These are phyloP conservation scores for Mystacides longicornis DNA, from an alignment of 2,888 invertebrate genomes.

Conservation along the genomic window DNA sequence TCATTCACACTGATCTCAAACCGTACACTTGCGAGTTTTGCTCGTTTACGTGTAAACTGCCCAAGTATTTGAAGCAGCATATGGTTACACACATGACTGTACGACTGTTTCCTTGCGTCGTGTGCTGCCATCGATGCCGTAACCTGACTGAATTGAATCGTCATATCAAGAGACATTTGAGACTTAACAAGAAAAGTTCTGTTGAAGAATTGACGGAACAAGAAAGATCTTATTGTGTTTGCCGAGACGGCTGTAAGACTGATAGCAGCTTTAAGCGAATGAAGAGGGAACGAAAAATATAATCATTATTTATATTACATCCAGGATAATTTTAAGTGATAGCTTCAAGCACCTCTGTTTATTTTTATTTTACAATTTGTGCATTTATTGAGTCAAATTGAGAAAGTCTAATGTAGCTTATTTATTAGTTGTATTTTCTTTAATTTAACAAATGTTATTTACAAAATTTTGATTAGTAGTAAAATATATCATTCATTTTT, in stretches of 20 bases:
- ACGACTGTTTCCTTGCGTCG: slow-evolving; percentile 9
- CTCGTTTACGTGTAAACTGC: slow-evolving; percentile 14
- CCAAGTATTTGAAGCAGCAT: slow-evolving; percentile 14
- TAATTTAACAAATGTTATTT: too few species aligned
- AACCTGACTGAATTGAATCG: slow-evolving; percentile 15
- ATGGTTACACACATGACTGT: slow-evolving; percentile 13
- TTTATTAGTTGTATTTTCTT: too few species aligned
- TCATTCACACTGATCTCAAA: slow-evolving; percentile 13
- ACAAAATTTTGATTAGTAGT: too few species aligned
- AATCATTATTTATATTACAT: too few species aligned
- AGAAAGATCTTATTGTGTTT: slow-evolving; percentile 10
- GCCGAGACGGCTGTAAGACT: slow-evolving; percentile 13
- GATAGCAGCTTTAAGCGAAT: slow-evolving; percentile 4
- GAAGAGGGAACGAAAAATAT: background rate
- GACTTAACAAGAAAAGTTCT: slow-evolving; percentile 4
- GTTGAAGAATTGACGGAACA: slow-evolving; percentile 5
- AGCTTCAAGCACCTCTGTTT: too few species aligned
- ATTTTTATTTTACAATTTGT: too few species aligned
- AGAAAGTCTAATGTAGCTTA: too few species aligned
- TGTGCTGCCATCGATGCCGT: slow-evolving; percentile 16
- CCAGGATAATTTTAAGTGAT: too few species aligned
- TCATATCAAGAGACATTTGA: slow-evolving; percentile 12
- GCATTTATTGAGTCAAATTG: too few species aligned
- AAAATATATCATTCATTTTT: too few species aligned
- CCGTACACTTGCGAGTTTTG: slow-evolving; percentile 9